Percentiles rank a stretch among this genome's conserved stretches.
phyloP scores from a whole-genome alignment of 2,113 vertebrate species.

The Rhinopomastus cyanomelas region DNA sequence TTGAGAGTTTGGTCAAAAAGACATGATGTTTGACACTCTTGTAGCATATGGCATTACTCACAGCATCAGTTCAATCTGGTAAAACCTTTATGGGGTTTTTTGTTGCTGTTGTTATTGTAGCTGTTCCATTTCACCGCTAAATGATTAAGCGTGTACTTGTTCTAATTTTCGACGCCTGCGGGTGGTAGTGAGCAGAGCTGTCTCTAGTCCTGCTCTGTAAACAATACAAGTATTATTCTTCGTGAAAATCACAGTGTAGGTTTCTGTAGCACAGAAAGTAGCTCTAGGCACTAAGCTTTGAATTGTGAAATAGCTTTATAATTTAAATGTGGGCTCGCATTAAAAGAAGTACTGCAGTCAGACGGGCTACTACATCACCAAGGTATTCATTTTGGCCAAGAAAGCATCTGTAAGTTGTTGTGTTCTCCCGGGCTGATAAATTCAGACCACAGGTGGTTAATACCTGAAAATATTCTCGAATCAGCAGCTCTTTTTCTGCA shows the following conservation, averaged over 20 bases:
- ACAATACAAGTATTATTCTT: conserved; percentile 39
- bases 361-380: background rate
- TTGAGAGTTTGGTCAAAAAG: background rate
- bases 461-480: background rate
- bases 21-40: background rate
- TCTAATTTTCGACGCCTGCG: conserved; percentile 64
- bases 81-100: background rate
- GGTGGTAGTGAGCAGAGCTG: conserved; percentile 32
- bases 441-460: background rate
- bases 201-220: conserved; percentile 25
- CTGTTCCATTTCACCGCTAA: conserved; percentile 50
- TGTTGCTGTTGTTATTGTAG: background rate
- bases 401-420: background rate
- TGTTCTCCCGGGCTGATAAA: background rate
- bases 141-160: conserved; percentile 58
- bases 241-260: conserved; percentile 23
- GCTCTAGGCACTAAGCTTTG: conserved; percentile 42
- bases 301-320: conserved; percentile 47
- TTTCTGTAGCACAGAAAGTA: conserved; percentile 30
- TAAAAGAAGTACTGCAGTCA: background rate
- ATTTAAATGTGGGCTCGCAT: conserved; percentile 13
- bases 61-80: background rate
- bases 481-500: background rate
- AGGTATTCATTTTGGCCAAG: background rate
- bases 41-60: background rate